phyloP scores from a whole-genome alignment of 2,888 invertebrate genomes.

The Drosophila recens region DNA sequence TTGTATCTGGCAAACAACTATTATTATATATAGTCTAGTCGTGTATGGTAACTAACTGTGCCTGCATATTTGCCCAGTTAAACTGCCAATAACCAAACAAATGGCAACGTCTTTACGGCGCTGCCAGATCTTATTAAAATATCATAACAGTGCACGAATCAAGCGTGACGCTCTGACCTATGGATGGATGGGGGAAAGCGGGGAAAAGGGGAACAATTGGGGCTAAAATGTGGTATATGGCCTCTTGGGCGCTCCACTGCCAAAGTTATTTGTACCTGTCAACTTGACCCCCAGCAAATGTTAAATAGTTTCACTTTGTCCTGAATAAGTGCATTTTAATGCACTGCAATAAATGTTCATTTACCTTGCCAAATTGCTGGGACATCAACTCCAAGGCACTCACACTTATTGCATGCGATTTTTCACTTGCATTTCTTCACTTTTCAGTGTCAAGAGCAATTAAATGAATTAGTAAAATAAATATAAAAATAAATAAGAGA shows the following conservation, averaged over 20 bases:
- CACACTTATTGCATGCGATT: neutral
- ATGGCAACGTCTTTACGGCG: constrained; percentile 55
- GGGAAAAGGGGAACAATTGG: neutral
- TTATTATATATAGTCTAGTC: constrained; percentile 82
- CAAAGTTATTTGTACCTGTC: constrained; percentile 82
- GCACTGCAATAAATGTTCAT: constrained; percentile 47
- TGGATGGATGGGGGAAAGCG: neutral
- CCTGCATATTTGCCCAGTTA: constrained; percentile 61
- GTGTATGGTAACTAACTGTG: constrained; percentile 74
- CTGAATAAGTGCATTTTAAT: constrained; percentile 51
- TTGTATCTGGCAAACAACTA: constrained; percentile 60
- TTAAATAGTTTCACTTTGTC: constrained; percentile 59
- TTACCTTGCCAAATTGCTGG: constrained; percentile 13
- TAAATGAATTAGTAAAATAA: too few relatives aligned
- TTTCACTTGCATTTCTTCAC: neutral
- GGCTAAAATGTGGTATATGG: neutral
- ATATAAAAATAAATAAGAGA: too few relatives aligned
- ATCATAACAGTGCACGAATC: constrained; percentile 78
- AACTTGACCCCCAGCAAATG: constrained; percentile 66
- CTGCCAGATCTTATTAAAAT: constrained; percentile 82
- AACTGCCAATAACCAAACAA: constrained; percentile 66
- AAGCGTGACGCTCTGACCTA: constrained; percentile 49
- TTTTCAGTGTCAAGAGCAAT: too few relatives aligned
- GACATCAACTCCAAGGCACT: neutral
- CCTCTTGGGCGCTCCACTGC: constrained; percentile 9